A percentile compares a stretch with the other conserved stretches of the same genome.
Conservation (phyloP, 2,797 vertebrate genomes). For the Sebastes miniatus region DNA sequence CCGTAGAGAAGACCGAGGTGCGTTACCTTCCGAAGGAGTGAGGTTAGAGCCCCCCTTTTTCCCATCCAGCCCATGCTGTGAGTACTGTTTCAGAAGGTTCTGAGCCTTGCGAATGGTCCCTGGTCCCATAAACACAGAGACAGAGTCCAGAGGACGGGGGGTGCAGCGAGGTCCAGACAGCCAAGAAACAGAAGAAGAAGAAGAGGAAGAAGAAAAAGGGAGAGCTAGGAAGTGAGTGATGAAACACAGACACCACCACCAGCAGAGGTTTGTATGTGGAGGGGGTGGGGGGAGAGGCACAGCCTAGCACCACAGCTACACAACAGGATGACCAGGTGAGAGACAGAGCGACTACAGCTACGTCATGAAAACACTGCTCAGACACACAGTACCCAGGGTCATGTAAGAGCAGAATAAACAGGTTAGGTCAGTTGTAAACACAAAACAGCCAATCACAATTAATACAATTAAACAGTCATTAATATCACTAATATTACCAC, state of each 20-base stretch:
- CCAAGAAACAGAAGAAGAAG: constrained; percentile 38
- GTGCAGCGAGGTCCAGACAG: constrained; percentile 60
- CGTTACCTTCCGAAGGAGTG: constrained; percentile 99
- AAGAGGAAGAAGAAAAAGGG: constrained; percentile 48
- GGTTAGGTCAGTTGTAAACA: constrained; percentile 69
- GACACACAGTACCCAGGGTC: constrained; percentile 23
- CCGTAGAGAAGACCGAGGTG: constrained; percentile 48
- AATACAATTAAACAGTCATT: constrained; percentile 43
- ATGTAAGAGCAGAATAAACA: constrained; percentile 62
- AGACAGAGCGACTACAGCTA: constrained; percentile 44
- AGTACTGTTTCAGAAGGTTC: constrained; percentile 99
- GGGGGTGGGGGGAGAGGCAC: neutral
- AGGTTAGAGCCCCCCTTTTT: constrained; percentile 99
- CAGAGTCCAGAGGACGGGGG: constrained; percentile 48
- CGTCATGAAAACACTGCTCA: constrained; percentile 21
- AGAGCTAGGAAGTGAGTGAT: constrained; percentile 89
- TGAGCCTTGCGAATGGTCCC: constrained; percentile 99
- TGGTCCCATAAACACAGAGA: constrained; percentile 86
- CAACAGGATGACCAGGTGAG: constrained; percentile 32
- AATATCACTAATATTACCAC: constrained; percentile 15
- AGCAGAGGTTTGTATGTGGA: constrained; percentile 19
- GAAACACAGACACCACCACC: constrained; percentile 77
- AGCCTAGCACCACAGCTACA: constrained; percentile 54
- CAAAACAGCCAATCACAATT: constrained; percentile 50
- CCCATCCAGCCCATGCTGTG: constrained; percentile 99